Base-by-base conservation (phyloP, 2,113 vertebrate species). In the Oryzias woworae region DNA sequence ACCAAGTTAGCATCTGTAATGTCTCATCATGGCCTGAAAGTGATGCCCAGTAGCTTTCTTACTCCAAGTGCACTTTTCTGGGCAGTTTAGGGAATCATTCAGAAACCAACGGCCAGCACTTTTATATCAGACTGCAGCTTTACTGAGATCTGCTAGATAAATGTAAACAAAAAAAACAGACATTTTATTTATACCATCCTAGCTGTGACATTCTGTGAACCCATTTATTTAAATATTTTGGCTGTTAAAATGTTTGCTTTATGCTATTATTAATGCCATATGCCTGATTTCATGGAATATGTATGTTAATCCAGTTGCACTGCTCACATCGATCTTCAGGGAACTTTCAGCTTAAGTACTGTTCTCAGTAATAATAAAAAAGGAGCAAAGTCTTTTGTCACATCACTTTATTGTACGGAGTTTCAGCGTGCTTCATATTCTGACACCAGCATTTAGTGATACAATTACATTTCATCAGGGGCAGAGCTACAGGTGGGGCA, bases 51-150 rank as follows among this genome's bases (percentile, higher is more conserved):
- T 79, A 78, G 85, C 87, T 90, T 83, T 88, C 79, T 63, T 80
- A 71, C 71, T 89, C 73, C 67, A 92, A 92, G 92, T 93, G 91
- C 90, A 91, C 89, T 93, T 92, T 87, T 80, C 85, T 83, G 88
- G 76, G 85, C 71, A 78, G 79, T 60, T 62, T 62, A 81, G 65
- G 75, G 71, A 83, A 84, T 78, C 59, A 84, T 74, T 84, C 46
- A 68, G 80, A 84, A 81, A 69, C 68, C 62, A 79, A 24, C 58
- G 77, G 76, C 64, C 78, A 80, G 77, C 80, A 83, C 78, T 87
- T 90, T 91, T 86, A n/a, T 88, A 84, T 77, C 81, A 63, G 75
- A 78, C 76, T 80, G 63, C 80, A 86, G 73, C 83, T 88, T 91
- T 85, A 87, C 73, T 82, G 61, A 83, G 70, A 82, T 85, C 75